Base-by-base conservation (phyloP, 2,113 vertebrate species). In the Progne subis region DNA sequence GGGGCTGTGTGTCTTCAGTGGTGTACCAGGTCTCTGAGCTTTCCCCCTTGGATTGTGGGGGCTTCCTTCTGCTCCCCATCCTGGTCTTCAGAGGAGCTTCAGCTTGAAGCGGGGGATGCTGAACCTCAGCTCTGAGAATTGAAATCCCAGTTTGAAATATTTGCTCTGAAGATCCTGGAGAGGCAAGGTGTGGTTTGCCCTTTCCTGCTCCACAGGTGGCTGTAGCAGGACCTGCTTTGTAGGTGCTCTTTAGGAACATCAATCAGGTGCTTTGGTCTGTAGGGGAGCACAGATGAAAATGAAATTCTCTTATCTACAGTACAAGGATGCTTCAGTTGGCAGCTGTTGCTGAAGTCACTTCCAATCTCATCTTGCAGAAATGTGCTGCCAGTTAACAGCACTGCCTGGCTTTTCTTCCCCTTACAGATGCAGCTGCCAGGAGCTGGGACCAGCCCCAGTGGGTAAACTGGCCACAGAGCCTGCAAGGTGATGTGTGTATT, bases 321-420 rank as follows among this genome's bases (percentile, higher is more conserved):
- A n/a, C 63, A 82, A 86, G 69, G 84, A 63, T 52, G 32, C 68
- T 82, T 88, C 87, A 60, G 4, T 25, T 86, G 92, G 84, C 77
- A 94, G 81, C 77, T 89, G 56, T 78, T 89, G 61, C 44, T 79
- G 74, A 81, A 81, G 81, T 89, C 84, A 67, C 29, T 89, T 91
- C 69, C 69, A 91, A 55, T 81, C 68, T 86, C 7, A 1, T 63
- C 61, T 64, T 82, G 69, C 47, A 86, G 65, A 84, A 88, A 59
- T 55, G 8, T 2, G 9, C 85, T 92, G 59, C 34, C 75, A 65
- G 61, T 57, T 70, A 43, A 15, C 12, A 16, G 41, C 12, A 2
- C 64, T 72, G 53, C 12, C n/a, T 64, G 78, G 68, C 39, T 46
- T 21, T 69, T 88, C 28, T 92, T n/a, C 37, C 80, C 23, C 1